Percentiles rank a stretch among this genome's conserved stretches.
Conservation (phyloP, 2,888 invertebrate genomes). For the Oxytorus armatus region DNA sequence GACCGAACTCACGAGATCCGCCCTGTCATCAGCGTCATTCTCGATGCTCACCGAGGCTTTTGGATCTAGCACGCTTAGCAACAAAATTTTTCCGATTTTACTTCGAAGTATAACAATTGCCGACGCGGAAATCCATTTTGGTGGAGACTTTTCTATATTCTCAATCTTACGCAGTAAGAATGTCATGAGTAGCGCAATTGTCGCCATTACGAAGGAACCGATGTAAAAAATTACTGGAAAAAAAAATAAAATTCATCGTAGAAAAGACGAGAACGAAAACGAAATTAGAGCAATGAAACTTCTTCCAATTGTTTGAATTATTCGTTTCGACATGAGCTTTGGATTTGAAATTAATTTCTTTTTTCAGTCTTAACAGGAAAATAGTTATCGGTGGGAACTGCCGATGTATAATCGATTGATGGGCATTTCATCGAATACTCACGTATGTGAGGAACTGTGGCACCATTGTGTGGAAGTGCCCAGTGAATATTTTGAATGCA, state of each 20-base stretch:
- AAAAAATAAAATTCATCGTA: conserved; percentile 14
- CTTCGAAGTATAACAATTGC: conserved; percentile 72
- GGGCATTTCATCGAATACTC: conserved; percentile 55
- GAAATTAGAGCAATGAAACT: not conserved
- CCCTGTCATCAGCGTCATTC: conserved; percentile 72
- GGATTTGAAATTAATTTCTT: too few relatives aligned
- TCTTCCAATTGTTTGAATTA: too few relatives aligned
- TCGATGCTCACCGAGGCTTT: conserved; percentile 76
- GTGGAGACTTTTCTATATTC: conserved; percentile 69
- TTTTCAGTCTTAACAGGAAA: too few relatives aligned
- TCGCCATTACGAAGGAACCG: conserved; percentile 74
- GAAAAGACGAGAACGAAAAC: not conserved
- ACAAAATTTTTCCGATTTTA: conserved; percentile 76
- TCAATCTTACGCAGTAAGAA: conserved; percentile 71
- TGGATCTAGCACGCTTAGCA: conserved; percentile 77
- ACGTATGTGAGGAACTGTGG: conserved; percentile 70
- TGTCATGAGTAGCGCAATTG: conserved; percentile 69
- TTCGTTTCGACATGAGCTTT: too few relatives aligned
- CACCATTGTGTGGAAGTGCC: conserved; percentile 86
- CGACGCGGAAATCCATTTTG: conserved; percentile 73
- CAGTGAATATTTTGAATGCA: conserved; percentile 86
- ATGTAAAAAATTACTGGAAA: conserved; percentile 77
- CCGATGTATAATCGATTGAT: not conserved
- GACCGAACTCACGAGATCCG: conserved; percentile 68
- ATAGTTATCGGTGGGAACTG: too few relatives aligned